A percentile compares a stretch with the other conserved stretches of the same genome.
phyloP scores from a whole-genome alignment of 2,888 invertebrate species.

The Cyclophora punctaria region DNA sequence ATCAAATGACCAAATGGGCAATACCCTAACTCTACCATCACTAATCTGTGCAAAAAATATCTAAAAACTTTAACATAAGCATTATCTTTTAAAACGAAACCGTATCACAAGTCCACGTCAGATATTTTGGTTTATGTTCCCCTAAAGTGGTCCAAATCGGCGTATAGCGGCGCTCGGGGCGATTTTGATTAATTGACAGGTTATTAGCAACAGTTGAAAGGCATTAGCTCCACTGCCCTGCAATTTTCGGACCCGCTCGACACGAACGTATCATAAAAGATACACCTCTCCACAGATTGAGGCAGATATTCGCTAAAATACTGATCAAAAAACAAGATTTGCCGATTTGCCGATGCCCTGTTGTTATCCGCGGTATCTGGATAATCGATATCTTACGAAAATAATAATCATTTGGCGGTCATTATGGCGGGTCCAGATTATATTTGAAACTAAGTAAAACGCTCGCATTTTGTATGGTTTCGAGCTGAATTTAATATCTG shows the following conservation, averaged over 20 bases:
- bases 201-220: conserved; percentile 76
- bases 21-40: too few species aligned
- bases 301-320: conserved; percentile 45
- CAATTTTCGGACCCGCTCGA: conserved; percentile 63
- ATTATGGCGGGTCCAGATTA: too few species aligned
- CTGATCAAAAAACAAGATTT: conserved; percentile 24
- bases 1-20: too few species aligned
- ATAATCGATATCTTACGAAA: conserved; percentile 17
- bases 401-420: neutral
- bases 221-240: conserved; percentile 71
- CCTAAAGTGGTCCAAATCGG: conserved; percentile 41
- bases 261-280: conserved; percentile 69
- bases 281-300: conserved; percentile 53
- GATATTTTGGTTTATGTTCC: conserved; percentile 32
- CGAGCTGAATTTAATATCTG: too few species aligned
- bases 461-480: too few species aligned
- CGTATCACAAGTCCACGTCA: conserved; percentile 23
- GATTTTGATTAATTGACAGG: conserved; percentile 73
- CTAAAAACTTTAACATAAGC: too few species aligned
- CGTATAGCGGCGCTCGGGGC: conserved; percentile 45
- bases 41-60: too few species aligned
- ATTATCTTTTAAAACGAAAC: conserved; percentile 6
- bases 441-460: too few species aligned
- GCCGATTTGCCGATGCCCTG: conserved; percentile 8
- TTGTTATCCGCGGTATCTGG: conserved; percentile 13